Percentiles rank a stretch among this genome's conserved stretches.
These are phyloP conservation scores for Brachionus rubens DNA, from an alignment of 1,140 invertebrate species.

Conservation along the genomic window DNA sequence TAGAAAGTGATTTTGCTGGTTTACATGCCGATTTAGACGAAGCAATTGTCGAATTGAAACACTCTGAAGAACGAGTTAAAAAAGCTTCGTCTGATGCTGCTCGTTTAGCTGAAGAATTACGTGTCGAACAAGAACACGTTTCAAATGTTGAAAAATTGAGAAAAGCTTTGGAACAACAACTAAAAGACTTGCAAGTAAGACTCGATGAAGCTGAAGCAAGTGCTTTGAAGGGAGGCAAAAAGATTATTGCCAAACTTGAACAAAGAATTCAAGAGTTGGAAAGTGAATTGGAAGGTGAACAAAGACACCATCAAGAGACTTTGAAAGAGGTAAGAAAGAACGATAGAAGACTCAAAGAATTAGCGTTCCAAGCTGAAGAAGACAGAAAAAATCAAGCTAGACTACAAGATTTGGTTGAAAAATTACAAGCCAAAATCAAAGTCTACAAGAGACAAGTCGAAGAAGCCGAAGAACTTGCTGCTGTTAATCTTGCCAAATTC, in stretches of 20 bases:
- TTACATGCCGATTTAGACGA: constrained; percentile 70
- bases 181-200: constrained; percentile 94
- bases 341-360: constrained; percentile 68
- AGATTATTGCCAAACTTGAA: constrained; percentile 65
- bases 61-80: constrained; percentile 93
- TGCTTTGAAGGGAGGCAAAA: constrained; percentile 96
- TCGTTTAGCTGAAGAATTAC: constrained; percentile 90
- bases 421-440: constrained; percentile 98
- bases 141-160: constrained; percentile 95
- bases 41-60: constrained; percentile 72
- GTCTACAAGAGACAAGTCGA: constrained; percentile 99
- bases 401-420: constrained; percentile 95
- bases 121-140: constrained; percentile 93
- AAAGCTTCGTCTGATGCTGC: constrained; percentile 81
- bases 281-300: constrained; percentile 93
- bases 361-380: constrained; percentile 90
- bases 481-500: constrained; percentile 97
- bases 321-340: constrained; percentile 71
- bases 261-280: constrained; percentile 72
- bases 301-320: constrained; percentile 81
- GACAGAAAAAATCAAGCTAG: constrained; percentile 96
- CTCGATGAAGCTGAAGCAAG: constrained; percentile 92
- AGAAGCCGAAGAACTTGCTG: constrained; percentile 96
- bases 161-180: constrained; percentile 90
- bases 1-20: constrained; percentile 92